Base-by-base conservation (phyloP, 2,113 vertebrate species). In the Heterotis niloticus region DNA sequence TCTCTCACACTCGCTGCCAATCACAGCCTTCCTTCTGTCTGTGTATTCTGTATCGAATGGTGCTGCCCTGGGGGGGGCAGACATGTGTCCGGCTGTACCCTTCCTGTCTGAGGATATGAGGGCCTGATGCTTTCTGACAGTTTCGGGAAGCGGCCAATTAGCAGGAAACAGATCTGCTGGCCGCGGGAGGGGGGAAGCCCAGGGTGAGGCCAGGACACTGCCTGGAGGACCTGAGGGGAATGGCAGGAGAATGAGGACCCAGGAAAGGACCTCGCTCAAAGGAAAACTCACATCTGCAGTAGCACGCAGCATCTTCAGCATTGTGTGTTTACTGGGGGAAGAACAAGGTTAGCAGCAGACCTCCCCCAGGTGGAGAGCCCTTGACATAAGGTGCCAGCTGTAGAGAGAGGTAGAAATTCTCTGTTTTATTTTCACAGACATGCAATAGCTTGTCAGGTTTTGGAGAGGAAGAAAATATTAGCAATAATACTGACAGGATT, bases 71-170 rank as follows among this genome's bases (percentile, higher is more conserved):
- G 0, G 29, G 26, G 72, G 79, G 77, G 54, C 52, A 34, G 60
- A 78, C 70, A 76, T 24, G 80, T 82, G 84, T 88, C 87, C 88
- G 83, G 85, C 85, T 88, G 88, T 81, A 89, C 79, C 83, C 85
- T 83, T 84, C 83, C 81, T 68, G 51, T 62, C 80, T 81, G 86
- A 85, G 81, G 86, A 88, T 77, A 87, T 80, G 75, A 80, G 78
- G 69, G 79, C 57, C 57, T 87, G 88, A 90, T 84, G 82, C 75
- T 44, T 84, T 80, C 82, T 87, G 88, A 90, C 89, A 89, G 86
- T 77, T 82, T 81, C 75, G 89, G 87, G 88, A 91, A 89, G 80
- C 86, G 64, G 83, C 84, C 87, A 87, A 88, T 90, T 90, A 90
- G 86, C 80, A 59, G 77, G 56, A 64, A 83, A 87, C 60, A 78